Evolutionary conservation across 2,113 vertebrate species (phyloP).

Genomic region (Phylloscopus trochiloides): DNA sequence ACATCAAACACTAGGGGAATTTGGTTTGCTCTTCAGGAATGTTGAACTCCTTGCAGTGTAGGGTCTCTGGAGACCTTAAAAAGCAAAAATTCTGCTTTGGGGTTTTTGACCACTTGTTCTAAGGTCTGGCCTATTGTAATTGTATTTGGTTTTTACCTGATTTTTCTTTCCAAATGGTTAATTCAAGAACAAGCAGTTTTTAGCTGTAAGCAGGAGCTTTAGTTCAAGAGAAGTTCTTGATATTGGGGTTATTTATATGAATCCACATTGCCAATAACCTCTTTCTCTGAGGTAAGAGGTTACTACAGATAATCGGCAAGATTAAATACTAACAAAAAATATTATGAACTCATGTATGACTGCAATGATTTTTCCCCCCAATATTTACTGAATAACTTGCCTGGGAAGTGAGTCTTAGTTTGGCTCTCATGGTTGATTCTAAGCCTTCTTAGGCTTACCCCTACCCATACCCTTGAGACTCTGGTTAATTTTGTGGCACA

Average conservation of each 20-base stretch:
- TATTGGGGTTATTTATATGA: background rate
- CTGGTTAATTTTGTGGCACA: slow-evolving; percentile 36
- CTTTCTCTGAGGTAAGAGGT: background rate
- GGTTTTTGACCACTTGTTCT: background rate
- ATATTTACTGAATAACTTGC: background rate
- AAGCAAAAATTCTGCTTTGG: background rate
- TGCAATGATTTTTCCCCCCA: background rate
- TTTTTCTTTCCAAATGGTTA: background rate
- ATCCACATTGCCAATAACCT: background rate
- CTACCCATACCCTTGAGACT: background rate
- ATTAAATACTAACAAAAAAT: background rate
- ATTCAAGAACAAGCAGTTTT: background rate
- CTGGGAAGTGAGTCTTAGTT: slow-evolving; percentile 29
- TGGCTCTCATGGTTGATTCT: slow-evolving; percentile 6
- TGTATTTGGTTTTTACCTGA: background rate
- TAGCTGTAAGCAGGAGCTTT: background rate
- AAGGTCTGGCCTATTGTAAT: background rate
- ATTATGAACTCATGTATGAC: background rate
- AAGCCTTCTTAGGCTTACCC: background rate
- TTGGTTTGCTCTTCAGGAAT: background rate
- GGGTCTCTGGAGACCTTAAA: background rate
- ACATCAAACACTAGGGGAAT: background rate
- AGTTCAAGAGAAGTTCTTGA: background rate
- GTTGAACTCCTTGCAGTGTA: background rate
- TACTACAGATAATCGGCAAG: background rate